Evolutionary conservation across 2,888 invertebrate genomes (phyloP).

Genomic region (Nebria salina): DNA sequence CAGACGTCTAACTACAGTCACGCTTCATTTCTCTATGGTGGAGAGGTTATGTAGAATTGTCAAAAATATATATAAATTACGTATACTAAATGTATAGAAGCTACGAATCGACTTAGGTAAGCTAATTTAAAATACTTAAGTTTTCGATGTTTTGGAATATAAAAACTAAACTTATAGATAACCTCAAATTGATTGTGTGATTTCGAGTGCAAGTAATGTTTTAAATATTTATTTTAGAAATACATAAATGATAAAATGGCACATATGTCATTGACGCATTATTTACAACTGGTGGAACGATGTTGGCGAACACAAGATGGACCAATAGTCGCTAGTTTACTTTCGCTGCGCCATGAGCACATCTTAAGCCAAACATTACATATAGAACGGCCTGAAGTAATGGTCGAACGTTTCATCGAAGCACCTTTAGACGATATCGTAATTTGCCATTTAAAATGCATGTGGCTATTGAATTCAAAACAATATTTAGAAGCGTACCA

Average conservation of each 20-base stretch:
- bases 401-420: conserved; percentile 75
- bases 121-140: neutral
- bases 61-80: neutral
- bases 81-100: neutral
- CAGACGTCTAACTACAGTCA: neutral
- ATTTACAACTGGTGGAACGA: conserved; percentile 66
- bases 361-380: conserved; percentile 75
- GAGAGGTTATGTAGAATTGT: neutral
- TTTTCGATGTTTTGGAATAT: neutral
- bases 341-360: conserved; percentile 78
- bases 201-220: neutral
- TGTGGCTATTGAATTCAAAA: conserved; percentile 64
- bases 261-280: conserved; percentile 60
- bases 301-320: conserved; percentile 73
- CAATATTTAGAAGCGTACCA: conserved; percentile 78
- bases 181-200: neutral
- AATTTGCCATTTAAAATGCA: conserved; percentile 76
- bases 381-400: conserved; percentile 74
- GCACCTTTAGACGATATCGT: conserved; percentile 81
- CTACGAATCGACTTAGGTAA: neutral
- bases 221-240: neutral
- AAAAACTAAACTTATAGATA: neutral
- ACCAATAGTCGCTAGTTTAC: conserved; percentile 66
- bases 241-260: conserved; percentile 51
- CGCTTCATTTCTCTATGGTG: neutral